phyloP scores from a whole-genome alignment of 1,140 invertebrate species.

The Sitophilus oryzae region DNA sequence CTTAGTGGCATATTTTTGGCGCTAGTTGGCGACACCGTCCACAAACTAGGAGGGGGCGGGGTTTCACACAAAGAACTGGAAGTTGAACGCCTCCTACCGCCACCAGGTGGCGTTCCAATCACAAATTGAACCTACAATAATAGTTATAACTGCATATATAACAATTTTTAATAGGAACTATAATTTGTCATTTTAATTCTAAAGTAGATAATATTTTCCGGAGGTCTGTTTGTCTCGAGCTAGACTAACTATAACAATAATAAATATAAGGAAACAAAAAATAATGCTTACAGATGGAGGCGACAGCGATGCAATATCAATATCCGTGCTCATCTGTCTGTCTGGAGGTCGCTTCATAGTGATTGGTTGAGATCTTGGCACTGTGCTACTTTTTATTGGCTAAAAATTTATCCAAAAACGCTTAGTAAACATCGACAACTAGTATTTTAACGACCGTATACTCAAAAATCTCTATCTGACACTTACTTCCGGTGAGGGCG shows the following conservation, averaged over 20 bases:
- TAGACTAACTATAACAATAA: background rate
- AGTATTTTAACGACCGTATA: no score
- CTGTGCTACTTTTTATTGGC: constrained; percentile 42
- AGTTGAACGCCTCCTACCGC: constrained; percentile 59
- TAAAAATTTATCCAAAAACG: constrained; percentile 11
- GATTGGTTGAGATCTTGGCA: constrained; percentile 78
- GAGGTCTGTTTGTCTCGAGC: no score
- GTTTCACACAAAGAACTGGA: constrained; percentile 62
- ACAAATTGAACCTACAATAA: constrained; percentile 69
- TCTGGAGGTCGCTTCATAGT: constrained; percentile 67
- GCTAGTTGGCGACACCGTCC: constrained; percentile 67
- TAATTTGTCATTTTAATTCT: no score
- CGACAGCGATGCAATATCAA: constrained; percentile 76
- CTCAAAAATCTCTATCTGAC: no score
- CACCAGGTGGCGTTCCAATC: constrained; percentile 80
- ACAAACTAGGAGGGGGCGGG: constrained; percentile 70
- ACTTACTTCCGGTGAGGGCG: constrained; percentile 19
- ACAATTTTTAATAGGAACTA: no score
- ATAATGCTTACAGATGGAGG: constrained; percentile 72
- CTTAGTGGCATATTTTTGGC: constrained; percentile 52
- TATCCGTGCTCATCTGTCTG: constrained; percentile 54
- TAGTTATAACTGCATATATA: constrained; percentile 1
- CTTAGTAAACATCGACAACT: no score
- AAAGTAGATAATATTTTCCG: no score
- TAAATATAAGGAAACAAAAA: background rate